A percentile compares a stretch with the other conserved stretches of the same genome.
Conservation (phyloP, 1,140 invertebrate species). For the Penaeus japonicus region DNA sequence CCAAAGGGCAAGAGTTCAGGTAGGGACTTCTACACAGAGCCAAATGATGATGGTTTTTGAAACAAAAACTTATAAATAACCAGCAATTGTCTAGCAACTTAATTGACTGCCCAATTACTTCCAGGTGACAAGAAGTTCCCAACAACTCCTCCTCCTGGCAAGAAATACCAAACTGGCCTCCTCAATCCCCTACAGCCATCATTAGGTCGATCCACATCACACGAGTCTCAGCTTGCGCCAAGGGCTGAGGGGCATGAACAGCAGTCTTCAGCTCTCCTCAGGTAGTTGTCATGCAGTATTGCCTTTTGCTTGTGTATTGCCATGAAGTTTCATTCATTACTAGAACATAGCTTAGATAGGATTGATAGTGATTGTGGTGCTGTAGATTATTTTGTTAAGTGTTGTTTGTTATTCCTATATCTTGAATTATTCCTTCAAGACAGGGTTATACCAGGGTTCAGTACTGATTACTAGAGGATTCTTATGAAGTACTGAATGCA, state of each 20-base stretch:
- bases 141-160: constrained; percentile 80
- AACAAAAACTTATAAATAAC: no score
- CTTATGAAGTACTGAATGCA: no score
- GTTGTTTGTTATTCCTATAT: no score
- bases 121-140: constrained; percentile 71
- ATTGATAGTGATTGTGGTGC: no score
- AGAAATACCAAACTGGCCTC: constrained; percentile 73
- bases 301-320: no score
- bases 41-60: not conserved
- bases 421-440: no score
- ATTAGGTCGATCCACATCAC: constrained; percentile 76
- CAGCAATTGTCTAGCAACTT: constrained; percentile 59
- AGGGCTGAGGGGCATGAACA: constrained; percentile 65
- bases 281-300: not conserved
- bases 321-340: no score
- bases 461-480: no score
- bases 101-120: not conserved
- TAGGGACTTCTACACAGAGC: not conserved
- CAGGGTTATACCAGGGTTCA: no score
- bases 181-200: constrained; percentile 39
- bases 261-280: constrained; percentile 29
- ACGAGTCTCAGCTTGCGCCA: constrained; percentile 85
- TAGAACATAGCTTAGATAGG: no score
- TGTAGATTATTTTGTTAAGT: no score
- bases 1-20: constrained; percentile 65